Evolutionary conservation across 2,888 invertebrate species (phyloP), one percentile per base, ranked within the genome.

Genomic region (Agelastica alni): DNA sequence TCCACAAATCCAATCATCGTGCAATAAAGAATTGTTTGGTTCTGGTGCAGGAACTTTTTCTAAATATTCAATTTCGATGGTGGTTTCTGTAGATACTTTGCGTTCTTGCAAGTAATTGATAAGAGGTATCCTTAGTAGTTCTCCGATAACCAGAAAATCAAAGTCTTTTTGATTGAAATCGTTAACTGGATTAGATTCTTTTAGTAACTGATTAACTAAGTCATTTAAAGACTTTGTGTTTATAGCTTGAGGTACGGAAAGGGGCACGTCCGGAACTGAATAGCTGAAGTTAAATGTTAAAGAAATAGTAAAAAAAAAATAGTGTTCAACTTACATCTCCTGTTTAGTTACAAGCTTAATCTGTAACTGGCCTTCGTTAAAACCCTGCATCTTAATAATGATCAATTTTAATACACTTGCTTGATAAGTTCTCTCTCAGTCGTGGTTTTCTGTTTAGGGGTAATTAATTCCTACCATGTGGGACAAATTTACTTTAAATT

Each of bases 1-100:
- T 4, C 62, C 59, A 13, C 94, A 89, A n/a, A 98, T 94, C 98
- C 98, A 99, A 74, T 99, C 98, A 77, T 97, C 95, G 70, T 97
- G 96, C 74, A 93, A 83, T 61, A 98, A 80, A 72, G 93, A 93
- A 74, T 96, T 91, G 72, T 93, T 87, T 0, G 97, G 96, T 69
- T 91, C 85, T 0, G 98, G 98, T 0, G 96, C 89, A 7, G 96
- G 93, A 64, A 89, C 88, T 64, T 91, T 85, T 73, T 93, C 91
- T 14, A 97, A 80, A 77, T 97, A 98, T 77, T 98, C 97, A 44
- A 98, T 83, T 61, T 92, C 89, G 61, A 97, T 79, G 6, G 92
- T 88, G 47, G 85, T 84, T 80, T 98, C 97, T 42, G 87, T 86
- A 0, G 91, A 91, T 6, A 89, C 79, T 30, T 83, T 83, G 66